Evolutionary conservation across 37 sponge, comb jelly and placozoan species (phyloP).

Genomic region (Aplysina aerophoba): DNA sequence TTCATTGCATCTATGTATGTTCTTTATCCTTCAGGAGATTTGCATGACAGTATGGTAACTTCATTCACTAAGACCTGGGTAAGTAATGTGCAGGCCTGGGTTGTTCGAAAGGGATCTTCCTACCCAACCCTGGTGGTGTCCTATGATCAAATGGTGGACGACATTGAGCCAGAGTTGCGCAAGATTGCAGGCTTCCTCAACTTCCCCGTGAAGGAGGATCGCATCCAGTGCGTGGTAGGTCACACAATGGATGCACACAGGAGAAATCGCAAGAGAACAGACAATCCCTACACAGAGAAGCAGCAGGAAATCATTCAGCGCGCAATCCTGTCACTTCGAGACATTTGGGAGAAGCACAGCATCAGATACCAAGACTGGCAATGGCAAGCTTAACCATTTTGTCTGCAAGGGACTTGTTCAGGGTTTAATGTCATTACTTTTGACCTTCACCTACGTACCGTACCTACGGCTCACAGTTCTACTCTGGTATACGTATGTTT

Average conservation of each 20-base stretch:
- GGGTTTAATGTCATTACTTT: too few relatives aligned
- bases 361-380: not conserved
- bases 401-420: too few relatives aligned
- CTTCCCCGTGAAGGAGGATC: not conserved
- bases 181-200: not conserved
- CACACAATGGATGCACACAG: conserved; percentile 12
- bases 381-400: not conserved
- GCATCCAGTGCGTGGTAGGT: not conserved
- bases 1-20: too few relatives aligned
- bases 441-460: too few relatives aligned
- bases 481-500: too few relatives aligned
- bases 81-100: too few relatives aligned
- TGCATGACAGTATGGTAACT: too few relatives aligned
- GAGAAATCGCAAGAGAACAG: not conserved
- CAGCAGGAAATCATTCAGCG: not conserved
- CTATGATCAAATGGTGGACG: not conserved
- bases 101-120: not conserved
- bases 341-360: not conserved
- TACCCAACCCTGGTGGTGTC: not conserved
- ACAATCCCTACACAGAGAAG: not conserved
- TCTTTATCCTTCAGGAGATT: too few relatives aligned
- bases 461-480: too few relatives aligned
- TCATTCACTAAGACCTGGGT: too few relatives aligned
- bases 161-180: conserved; percentile 5
- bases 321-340: not conserved